Base-by-base conservation (phyloP, 2,888 invertebrate genomes). In the Heliconius cydno region DNA sequence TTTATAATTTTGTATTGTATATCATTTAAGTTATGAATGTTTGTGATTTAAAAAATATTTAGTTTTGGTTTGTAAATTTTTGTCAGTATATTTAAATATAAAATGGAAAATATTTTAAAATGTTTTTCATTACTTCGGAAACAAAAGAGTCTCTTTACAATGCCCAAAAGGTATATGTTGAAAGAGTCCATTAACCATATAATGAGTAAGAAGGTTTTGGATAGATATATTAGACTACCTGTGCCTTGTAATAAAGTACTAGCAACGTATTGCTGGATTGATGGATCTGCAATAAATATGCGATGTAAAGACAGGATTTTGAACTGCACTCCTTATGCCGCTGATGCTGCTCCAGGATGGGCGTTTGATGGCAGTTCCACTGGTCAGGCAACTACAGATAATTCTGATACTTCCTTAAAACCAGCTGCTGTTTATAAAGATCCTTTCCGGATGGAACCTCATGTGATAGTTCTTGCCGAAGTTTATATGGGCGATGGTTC, bases 331-430 rank as follows among this genome's bases (percentile, higher is more conserved):
- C 97, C 97, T n/a, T 94, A 93, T 79, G 86, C 89, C 30, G 92
- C 96, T 15, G 92, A 91, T 3, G 87, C 87, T 65, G 90, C 96
- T 63, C 98, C 98, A 5, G 93, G 96, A 34, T 99, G 98, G 98
- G 97, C 98, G 85, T 99, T 98, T 88, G 98, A 99, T 92, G 98
- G 98, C 68, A 98, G 98, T 89, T 98, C 98, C 3, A 98, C 98
- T 1, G 97, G 97, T 82, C 98, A 98, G 92, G 98, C 98, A 0
- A 95, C 96, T 83, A 88, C 92, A 3, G 98, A 98, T 34, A 98
- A 97, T 89, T 98, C 98, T n/a, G 99, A 99, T 89, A 97, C 98
- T 57, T 98, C 96, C 90, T 94, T 99, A 28, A 96, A 97, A 86
- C 99, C 99, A 0, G 97, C 97, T 19, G 98, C 98, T 63, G 96